Percentiles rank a stretch among this genome's conserved stretches.
Evolutionary conservation across 92 coral and sea anemone species (phyloP).

Genomic region (Palythoa heliodiscus): DNA sequence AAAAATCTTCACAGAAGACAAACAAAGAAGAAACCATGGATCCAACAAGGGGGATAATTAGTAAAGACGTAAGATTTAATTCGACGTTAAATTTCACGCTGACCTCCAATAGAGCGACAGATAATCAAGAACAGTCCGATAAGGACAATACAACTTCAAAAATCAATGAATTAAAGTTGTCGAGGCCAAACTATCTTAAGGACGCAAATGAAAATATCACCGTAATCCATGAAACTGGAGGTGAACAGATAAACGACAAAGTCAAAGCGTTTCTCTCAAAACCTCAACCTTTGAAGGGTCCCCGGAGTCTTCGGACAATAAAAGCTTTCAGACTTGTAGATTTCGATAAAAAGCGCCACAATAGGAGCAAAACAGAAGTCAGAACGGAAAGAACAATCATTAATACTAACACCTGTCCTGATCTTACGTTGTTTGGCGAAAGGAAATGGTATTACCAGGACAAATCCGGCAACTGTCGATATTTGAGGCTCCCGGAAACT

Average conservation of each 20-base stretch:
- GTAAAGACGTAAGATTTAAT: constrained; percentile 11
- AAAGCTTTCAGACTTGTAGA: constrained; percentile 6
- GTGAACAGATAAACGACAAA: constrained; percentile 17
- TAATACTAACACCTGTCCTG: constrained; percentile 62
- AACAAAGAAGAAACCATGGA: background rate
- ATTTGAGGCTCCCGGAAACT: constrained; percentile 61
- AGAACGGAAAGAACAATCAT: constrained; percentile 27
- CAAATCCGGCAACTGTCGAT: constrained; percentile 61
- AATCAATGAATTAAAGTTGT: background rate
- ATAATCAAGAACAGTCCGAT: background rate
- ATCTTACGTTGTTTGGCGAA: constrained; percentile 45
- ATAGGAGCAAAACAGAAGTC: constrained; percentile 16
- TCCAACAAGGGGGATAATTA: background rate
- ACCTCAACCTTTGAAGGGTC: constrained; percentile 47
- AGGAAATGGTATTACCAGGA: constrained; percentile 69
- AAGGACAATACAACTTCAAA: background rate
- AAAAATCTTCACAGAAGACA: background rate
- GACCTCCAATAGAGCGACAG: background rate
- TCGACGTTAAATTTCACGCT: background rate
- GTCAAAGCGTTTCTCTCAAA: constrained; percentile 43
- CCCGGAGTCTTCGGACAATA: constrained; percentile 45
- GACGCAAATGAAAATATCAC: background rate
- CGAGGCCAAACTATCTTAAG: background rate
- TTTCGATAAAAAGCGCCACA: constrained; percentile 9
- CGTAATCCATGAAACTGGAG: background rate